These are phyloP conservation scores for Plagiodera versicolora DNA, from an alignment of 2,888 invertebrate species.

Conservation along the genomic window DNA sequence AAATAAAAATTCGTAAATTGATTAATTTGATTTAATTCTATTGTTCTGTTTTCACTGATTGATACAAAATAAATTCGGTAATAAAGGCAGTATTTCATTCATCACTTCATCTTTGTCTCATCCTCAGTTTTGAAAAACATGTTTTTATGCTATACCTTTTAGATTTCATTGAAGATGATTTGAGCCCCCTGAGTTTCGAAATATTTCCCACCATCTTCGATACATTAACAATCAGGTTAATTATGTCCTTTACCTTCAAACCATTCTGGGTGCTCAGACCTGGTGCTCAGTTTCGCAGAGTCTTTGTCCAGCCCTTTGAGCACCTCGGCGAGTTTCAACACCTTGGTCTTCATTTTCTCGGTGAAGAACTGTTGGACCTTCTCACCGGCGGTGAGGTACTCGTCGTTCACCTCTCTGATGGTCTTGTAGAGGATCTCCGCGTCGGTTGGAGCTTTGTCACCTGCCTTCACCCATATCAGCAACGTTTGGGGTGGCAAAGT, in stretches of 20 bases:
- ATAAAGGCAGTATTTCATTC: no score
- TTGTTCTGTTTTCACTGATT: no score
- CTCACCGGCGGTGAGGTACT: slow-evolving; percentile 70
- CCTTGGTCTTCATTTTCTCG: slow-evolving; percentile 64
- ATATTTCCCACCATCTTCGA: no score
- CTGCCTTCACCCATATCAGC: slow-evolving; percentile 60
- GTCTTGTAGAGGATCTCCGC: slow-evolving; percentile 73
- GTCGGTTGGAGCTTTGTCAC: slow-evolving; percentile 57
- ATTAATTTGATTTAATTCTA: no score
- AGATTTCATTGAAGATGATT: no score
- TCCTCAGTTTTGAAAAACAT: no score
- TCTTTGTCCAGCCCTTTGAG: slow-evolving; percentile 58
- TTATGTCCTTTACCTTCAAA: slow-evolving; percentile 74
- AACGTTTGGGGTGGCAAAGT: slow-evolving; percentile 76
- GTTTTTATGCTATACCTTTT: no score
- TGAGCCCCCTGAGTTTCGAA: no score
- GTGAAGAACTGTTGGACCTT: slow-evolving; percentile 75
- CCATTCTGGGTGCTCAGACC: slow-evolving; percentile 74
- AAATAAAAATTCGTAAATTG: no score
- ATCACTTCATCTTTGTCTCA: no score
- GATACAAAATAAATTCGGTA: no score
- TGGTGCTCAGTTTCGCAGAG: slow-evolving; percentile 61
- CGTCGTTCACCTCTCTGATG: slow-evolving; percentile 67
- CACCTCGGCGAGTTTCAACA: slow-evolving; percentile 55
- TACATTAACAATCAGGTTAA: no score